phyloP scores from a whole-genome alignment of 2,113 vertebrate species.

The Hemibagrus wyckioides region DNA sequence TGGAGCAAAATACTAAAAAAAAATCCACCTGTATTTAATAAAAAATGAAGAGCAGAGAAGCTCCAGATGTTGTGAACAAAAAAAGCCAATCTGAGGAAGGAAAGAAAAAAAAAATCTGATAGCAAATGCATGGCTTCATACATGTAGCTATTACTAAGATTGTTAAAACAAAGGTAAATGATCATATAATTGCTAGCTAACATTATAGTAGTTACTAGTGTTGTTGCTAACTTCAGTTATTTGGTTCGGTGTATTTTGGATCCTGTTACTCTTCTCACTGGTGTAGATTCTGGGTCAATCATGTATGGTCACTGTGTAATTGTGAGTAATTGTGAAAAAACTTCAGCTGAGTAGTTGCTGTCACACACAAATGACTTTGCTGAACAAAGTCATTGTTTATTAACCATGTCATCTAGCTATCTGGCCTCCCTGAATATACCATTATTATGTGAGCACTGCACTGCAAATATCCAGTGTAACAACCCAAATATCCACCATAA shows the following conservation, averaged over 20 bases:
- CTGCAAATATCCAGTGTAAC: no score
- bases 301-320: no score
- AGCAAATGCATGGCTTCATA: background rate
- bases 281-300: no score
- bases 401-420: background rate
- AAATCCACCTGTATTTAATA: background rate
- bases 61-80: background rate
- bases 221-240: no score
- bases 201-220: background rate
- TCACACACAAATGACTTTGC: no score
- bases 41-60: background rate
- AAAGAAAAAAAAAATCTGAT: background rate
- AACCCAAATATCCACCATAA: background rate
- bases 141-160: background rate
- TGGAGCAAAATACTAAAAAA: background rate
- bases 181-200: background rate
- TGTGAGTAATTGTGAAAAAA: no score
- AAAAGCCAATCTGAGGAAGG: background rate
- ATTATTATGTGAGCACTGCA: background rate
- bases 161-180: background rate
- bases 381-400: background rate
- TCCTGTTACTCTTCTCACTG: no score
- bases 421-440: background rate
- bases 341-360: background rate
- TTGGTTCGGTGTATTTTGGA: no score